phyloP scores from a whole-genome alignment of 1,140 invertebrate genomes.

The Heterodera carotae region DNA sequence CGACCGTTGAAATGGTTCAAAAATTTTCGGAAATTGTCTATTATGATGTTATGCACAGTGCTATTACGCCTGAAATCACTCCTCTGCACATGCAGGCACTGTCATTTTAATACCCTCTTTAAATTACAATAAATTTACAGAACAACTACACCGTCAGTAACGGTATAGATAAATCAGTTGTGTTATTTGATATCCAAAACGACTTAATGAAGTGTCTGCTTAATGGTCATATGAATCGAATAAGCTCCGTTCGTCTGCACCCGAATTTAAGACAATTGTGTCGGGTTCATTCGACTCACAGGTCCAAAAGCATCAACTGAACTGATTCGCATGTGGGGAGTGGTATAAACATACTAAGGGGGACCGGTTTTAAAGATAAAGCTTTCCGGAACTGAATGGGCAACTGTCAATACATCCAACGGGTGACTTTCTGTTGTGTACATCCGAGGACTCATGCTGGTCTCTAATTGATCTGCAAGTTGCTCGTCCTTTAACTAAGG shows the following conservation, averaged over 20 bases:
- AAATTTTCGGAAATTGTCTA: no score
- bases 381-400: not conserved
- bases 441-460: slow-evolving; percentile 77
- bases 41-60: no score
- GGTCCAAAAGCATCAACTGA: slow-evolving; percentile 69
- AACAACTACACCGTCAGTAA: no score
- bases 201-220: not conserved
- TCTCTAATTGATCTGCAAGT: slow-evolving; percentile 54
- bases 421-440: slow-evolving; percentile 93
- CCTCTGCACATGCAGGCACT: no score
- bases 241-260: slow-evolving; percentile 69
- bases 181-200: not conserved
- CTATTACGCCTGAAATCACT: no score
- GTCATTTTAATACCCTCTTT: no score
- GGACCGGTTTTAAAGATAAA: not conserved
- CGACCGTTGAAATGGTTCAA: no score
- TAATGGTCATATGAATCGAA: not conserved
- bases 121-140: no score
- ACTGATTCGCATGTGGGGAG: no score
- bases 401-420: slow-evolving; percentile 89
- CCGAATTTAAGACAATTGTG: slow-evolving; percentile 66
- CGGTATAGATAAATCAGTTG: no score
- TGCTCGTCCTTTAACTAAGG: slow-evolving; percentile 57
- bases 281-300: slow-evolving; percentile 84
- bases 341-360: no score